A percentile compares a stretch with the other conserved stretches of the same genome.
Conservation (phyloP, 2,113 vertebrate species). For the Lasiurus cinereus region DNA sequence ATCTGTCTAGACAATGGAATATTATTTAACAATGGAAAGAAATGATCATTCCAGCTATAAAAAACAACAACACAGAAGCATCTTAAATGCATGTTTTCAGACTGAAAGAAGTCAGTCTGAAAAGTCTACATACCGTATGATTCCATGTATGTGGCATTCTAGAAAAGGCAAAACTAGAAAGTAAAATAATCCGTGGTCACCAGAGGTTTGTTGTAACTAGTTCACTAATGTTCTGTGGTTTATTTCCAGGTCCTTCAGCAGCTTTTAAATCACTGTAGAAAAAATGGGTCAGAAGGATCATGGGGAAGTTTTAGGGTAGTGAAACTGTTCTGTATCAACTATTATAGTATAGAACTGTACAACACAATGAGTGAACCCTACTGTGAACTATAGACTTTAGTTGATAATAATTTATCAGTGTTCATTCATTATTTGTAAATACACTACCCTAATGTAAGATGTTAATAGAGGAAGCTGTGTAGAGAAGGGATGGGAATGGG, state of each 20-base stretch:
- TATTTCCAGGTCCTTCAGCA: conserved; percentile 94
- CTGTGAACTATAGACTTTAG: not conserved
- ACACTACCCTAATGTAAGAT: not conserved
- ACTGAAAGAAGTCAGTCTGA: conserved; percentile 17
- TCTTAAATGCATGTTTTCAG: not conserved
- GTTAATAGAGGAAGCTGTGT: not conserved
- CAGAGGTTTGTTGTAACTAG: not conserved
- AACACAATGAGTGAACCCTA: not conserved
- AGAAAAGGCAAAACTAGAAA: not conserved
- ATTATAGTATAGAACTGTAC: not conserved
- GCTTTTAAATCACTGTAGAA: conserved; percentile 91
- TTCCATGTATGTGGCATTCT: not conserved
- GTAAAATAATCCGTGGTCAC: not conserved
- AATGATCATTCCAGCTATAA: not conserved
- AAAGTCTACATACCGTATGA: not conserved
- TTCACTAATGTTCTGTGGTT: conserved; percentile 69
- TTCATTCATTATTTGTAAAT: not conserved
- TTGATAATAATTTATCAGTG: not conserved
- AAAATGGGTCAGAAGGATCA: not conserved
- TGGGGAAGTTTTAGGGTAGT: not conserved
- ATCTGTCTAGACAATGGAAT: not conserved
- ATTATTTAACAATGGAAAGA: conserved; percentile 44
- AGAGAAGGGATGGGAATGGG: not conserved
- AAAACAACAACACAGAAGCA: not conserved
- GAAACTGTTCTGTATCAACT: not conserved